phyloP scores from a whole-genome alignment of 2,797 vertebrate species.

The Gorsachius magnificus region DNA sequence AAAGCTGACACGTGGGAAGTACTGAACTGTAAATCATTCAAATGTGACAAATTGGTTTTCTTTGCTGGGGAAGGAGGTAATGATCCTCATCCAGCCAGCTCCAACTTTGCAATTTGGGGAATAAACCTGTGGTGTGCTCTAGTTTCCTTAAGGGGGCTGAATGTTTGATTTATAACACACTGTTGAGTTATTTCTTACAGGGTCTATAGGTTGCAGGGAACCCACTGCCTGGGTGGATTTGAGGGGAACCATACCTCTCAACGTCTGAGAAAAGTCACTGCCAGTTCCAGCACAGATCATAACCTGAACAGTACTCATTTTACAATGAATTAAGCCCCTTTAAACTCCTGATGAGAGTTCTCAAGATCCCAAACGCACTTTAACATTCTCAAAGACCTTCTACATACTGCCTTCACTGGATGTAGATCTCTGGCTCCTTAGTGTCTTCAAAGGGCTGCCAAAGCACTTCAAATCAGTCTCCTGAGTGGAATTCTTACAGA shows the following conservation, averaged over 20 bases:
- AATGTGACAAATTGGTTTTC: background rate
- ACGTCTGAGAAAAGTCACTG: background rate
- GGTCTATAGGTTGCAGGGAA: background rate
- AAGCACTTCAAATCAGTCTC: background rate
- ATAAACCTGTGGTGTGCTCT: background rate
- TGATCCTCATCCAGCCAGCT: background rate
- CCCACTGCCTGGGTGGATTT: background rate
- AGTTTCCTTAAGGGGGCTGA: background rate
- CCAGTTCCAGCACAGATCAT: background rate
- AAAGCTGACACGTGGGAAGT: background rate
- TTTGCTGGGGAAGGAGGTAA: background rate
- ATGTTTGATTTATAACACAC: background rate
- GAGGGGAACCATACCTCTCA: background rate
- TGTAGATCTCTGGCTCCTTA: background rate
- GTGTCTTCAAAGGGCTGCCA: background rate
- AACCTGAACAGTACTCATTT: background rate
- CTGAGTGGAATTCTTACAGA: background rate
- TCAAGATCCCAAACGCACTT: background rate
- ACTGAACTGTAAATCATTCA: background rate
- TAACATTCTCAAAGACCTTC: background rate
- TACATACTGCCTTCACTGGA: background rate
- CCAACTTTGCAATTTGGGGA: background rate
- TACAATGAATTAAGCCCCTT: background rate
- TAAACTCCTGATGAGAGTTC: background rate
- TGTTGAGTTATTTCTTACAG: background rate